Percentiles rank a stretch among this genome's conserved stretches.
Evolutionary conservation across 2,888 invertebrate genomes (phyloP).

Genomic region (Dasysyrphus albostriatus): DNA sequence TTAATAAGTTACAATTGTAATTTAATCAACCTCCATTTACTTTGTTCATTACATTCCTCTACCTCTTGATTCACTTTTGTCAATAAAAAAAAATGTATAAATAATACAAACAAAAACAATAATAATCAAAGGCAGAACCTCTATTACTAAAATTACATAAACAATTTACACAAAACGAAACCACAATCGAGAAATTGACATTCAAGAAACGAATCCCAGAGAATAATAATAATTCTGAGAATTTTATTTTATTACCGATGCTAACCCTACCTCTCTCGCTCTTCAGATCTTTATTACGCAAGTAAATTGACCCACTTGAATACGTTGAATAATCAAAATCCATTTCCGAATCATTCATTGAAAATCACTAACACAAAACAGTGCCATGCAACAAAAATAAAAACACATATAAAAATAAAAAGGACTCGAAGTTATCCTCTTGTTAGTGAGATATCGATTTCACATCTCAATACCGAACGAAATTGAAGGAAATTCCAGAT

Average conservation of each 20-base stretch:
- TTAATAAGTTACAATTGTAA: neutral
- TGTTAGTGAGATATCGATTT: conserved; percentile 66
- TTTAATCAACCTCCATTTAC: conserved; percentile 9
- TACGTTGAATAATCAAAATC: conserved; percentile 66
- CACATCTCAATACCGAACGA: conserved; percentile 62
- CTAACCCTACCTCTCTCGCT: neutral
- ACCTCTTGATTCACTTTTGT: conserved; percentile 2
- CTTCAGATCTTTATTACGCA: conserved; percentile 24
- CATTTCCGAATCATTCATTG: conserved; percentile 50
- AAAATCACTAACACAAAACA: conserved; percentile 24
- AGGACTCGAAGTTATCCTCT: conserved; percentile 7
- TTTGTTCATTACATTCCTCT: conserved; percentile 11
- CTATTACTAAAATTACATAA: conserved; percentile 17
- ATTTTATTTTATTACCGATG: conserved; percentile 8
- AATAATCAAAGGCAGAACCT: conserved; percentile 5
- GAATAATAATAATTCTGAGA: conserved; percentile 30
- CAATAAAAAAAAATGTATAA: neutral
- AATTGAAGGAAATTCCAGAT: conserved; percentile 44
- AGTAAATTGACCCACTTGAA: conserved; percentile 70
- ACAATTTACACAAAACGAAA: conserved; percentile 15
- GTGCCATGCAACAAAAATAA: neutral
- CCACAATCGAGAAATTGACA: conserved; percentile 32
- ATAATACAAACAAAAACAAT: conserved; percentile 4
- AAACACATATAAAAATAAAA: neutral
- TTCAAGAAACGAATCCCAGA: conserved; percentile 39